These are phyloP conservation scores for Barypeithes pellucidus DNA, from an alignment of 2,888 invertebrate species.

Conservation along the genomic window DNA sequence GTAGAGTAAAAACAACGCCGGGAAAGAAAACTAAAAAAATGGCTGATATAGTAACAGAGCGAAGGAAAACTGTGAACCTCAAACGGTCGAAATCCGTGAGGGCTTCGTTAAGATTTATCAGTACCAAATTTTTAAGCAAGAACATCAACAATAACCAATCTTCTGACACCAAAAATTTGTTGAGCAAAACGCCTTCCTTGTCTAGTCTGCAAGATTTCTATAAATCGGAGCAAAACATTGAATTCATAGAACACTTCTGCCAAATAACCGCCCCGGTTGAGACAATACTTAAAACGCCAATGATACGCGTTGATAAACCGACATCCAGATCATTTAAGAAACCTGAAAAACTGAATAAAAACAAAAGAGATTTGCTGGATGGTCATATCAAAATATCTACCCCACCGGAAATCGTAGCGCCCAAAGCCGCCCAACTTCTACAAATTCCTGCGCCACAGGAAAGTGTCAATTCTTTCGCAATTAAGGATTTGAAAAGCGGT, in stretches of 20 bases:
- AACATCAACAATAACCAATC: conserved; percentile 56
- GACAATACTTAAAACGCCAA: conserved; percentile 68
- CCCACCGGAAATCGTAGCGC: conserved; percentile 74
- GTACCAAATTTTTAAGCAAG: conserved; percentile 73
- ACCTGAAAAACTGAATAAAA: conserved; percentile 59
- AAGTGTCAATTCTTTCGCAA: conserved; percentile 58
- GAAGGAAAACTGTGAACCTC: conserved; percentile 66
- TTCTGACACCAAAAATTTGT: conserved; percentile 14
- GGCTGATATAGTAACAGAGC: conserved; percentile 66
- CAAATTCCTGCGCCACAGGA: conserved; percentile 72
- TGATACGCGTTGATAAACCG: conserved; percentile 56
- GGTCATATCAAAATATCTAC: conserved; percentile 59
- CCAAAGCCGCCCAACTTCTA: conserved; percentile 77
- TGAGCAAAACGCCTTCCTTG: conserved; percentile 63
- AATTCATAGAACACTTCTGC: conserved; percentile 32
- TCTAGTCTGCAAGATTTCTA: conserved; percentile 60
- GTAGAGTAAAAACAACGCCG: conserved; percentile 61
- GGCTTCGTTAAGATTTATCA: conserved; percentile 79
- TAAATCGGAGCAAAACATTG: conserved; percentile 13
- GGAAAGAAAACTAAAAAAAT: conserved; percentile 59
- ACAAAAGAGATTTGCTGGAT: conserved; percentile 55
- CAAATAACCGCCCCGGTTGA: conserved; percentile 57
- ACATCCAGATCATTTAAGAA: conserved; percentile 57
- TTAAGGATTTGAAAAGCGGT: conserved; percentile 24
- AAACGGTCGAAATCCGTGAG: conserved; percentile 81